phyloP scores from a whole-genome alignment of 2,113 vertebrate species.

The Tenrec ecaudatus region DNA sequence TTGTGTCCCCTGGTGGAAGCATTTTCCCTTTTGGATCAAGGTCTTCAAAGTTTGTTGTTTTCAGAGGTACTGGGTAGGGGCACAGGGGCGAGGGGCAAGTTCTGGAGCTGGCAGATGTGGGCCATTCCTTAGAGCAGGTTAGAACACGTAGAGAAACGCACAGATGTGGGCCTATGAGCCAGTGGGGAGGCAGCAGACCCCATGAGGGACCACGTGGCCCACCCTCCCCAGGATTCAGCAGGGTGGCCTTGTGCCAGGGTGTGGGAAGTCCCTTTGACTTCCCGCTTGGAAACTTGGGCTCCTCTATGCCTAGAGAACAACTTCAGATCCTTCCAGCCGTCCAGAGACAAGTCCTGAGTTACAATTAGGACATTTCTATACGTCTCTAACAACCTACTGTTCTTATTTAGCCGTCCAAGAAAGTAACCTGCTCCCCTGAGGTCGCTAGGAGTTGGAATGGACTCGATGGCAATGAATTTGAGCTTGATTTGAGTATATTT shows the following conservation, averaged over 20 bases:
- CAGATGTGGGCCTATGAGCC: neutral
- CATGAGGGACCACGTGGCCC: neutral
- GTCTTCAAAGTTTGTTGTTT: neutral
- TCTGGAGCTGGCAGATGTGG: neutral
- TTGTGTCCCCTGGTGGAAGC: neutral
- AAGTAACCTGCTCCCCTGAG: no score
- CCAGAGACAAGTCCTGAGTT: neutral
- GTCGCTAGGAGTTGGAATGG: no score
- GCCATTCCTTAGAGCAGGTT: neutral
- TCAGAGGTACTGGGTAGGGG: neutral
- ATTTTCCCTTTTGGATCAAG: neutral
- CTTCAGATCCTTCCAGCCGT: constrained; percentile 19
- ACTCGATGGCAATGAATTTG: no score
- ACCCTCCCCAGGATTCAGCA: neutral
- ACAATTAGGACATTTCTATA: neutral
- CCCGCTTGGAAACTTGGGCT: neutral
- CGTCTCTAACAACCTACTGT: neutral
- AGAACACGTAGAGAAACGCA: neutral
- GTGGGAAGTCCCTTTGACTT: fast-evolving
- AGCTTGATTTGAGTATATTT: no score
- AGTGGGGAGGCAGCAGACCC: neutral
- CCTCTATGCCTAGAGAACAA: constrained; percentile 45
- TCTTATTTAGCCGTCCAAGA: neutral
- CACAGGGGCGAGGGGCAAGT: neutral
- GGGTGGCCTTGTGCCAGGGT: neutral